phyloP scores from a whole-genome alignment of 2,797 vertebrate species.

The Enteromius viviparus region DNA sequence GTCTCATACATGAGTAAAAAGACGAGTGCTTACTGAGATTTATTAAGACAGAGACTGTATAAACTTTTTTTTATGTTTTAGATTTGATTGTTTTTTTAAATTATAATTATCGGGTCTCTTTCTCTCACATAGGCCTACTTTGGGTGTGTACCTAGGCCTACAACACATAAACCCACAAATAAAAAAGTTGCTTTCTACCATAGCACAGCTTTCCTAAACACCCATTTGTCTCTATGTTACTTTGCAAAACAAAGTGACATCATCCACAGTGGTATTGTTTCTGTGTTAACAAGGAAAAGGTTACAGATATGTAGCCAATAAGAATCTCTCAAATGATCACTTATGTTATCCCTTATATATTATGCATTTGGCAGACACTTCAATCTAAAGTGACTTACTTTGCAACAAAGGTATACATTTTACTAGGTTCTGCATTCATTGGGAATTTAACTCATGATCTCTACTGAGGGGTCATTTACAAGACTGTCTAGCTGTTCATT shows the following conservation, averaged over 20 bases:
- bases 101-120: background rate
- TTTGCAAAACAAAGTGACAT: background rate
- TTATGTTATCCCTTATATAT: background rate
- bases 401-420: background rate
- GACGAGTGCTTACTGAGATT: background rate
- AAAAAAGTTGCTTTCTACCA: conserved; percentile 1
- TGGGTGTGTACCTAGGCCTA: background rate
- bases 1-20: background rate
- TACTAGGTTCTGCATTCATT: background rate
- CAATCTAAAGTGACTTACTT: background rate
- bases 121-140: background rate
- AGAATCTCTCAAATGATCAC: background rate
- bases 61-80: background rate
- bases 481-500: background rate
- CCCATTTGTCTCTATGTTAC: background rate
- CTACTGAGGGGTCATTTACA: background rate
- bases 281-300: background rate
- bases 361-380: background rate
- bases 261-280: background rate
- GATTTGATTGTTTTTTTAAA: background rate
- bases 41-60: background rate
- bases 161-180: background rate
- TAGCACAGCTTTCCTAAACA: background rate
- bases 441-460: background rate
- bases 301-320: background rate